Base-by-base conservation (phyloP, 2,113 vertebrate species). In the Ancistrus triradiatus region DNA sequence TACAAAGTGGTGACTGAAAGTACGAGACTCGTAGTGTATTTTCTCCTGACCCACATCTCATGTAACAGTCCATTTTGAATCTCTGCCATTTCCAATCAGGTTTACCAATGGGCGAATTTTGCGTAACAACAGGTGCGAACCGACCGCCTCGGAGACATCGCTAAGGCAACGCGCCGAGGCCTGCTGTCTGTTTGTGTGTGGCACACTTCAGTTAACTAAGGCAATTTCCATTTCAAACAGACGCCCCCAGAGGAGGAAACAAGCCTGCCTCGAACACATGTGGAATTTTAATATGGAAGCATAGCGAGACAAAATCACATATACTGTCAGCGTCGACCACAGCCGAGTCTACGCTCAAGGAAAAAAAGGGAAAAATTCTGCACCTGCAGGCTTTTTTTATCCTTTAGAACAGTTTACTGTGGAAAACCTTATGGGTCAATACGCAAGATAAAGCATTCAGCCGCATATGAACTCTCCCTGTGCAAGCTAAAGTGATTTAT, bases 161-260 rank as follows among this genome's bases (percentile, higher is more conserved):
- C 28, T 31, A 46, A 66, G 61, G 66, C n/a, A 51, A 37, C 59
- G 56, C 28, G 49, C 15, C 55, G 62, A 55, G 35, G 59, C 46
- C 64, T 22, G 15, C 53, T 46, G 60, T 56, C 55, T 71, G 37
- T 52, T 31, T 68, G 50, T 37, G 67, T 70, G 57, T 59, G 59
- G 48, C 60, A 62, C 51, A 38, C 62, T 68, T 68, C 57, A 58
- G 63, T 68, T 59, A 58, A 42, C 55, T 42, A 64, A 55, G 71
- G 51, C 63, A 59, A 74, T 74, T 74, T 74, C 47, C 63, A 74
- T 71, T 71, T 74, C 68, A 71, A 71, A 71, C 52, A 51, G 52
- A 50, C 11, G 7, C 50, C 51, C 42, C 52, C 3, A 62, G 62
- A 49, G 72, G 58, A 40, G 24, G 53, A 70, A 53, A 67, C 63